These are phyloP conservation scores for Trissolcus japonicus DNA, from an alignment of 2,888 invertebrate species.

Conservation along the genomic window DNA sequence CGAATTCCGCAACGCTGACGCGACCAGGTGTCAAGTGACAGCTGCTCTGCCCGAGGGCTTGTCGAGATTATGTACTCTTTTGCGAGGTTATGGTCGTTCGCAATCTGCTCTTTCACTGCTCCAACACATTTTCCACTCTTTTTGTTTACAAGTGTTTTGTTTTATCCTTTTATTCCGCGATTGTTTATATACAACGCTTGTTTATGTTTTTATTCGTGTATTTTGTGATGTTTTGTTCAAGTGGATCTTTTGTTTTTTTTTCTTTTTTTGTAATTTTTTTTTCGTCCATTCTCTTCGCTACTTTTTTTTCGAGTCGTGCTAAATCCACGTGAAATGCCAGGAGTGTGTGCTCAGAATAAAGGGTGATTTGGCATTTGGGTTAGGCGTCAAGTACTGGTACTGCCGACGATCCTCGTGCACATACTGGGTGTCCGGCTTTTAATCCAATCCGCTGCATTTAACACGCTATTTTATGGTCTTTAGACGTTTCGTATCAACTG, in stretches of 20 bases:
- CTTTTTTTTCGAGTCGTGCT: background rate
- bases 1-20: slow-evolving; percentile 20
- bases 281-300: background rate
- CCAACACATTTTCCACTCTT: no score
- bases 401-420: slow-evolving; percentile 11
- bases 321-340: slow-evolving; percentile 5
- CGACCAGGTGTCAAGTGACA: slow-evolving; percentile 32
- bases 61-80: no score
- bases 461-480: no score
- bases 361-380: slow-evolving; percentile 17
- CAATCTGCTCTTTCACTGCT: no score
- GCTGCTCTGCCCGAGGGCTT: background rate
- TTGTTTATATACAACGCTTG: no score
- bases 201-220: no score
- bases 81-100: no score
- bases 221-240: no score
- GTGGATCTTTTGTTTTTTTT: background rate
- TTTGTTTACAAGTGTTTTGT: no score
- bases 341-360: slow-evolving; percentile 6
- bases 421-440: slow-evolving; percentile 17
- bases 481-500: no score
- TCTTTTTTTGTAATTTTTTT: background rate
- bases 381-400: slow-evolving; percentile 11
- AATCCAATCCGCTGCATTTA: no score
- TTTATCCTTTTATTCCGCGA: no score